Conservation (phyloP, 2,797 vertebrate species). For the Sciurus carolinensis region DNA sequence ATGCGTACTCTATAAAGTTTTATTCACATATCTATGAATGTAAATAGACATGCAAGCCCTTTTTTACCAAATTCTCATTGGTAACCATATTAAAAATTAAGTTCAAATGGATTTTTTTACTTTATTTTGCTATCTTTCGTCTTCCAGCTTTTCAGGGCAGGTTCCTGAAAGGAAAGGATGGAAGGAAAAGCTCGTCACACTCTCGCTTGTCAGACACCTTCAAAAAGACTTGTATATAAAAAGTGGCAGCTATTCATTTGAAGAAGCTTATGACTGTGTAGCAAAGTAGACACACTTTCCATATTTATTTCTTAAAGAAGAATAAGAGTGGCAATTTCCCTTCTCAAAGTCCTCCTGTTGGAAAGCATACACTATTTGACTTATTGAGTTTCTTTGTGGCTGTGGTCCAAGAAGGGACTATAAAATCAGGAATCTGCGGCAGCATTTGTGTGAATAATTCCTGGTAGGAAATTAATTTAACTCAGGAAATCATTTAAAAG, state of each 20-base stretch:
- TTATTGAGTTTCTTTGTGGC: neutral
- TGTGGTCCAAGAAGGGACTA: neutral
- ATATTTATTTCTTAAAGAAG: neutral
- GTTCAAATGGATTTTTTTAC: neutral
- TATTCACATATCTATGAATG: neutral
- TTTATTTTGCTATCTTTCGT: neutral
- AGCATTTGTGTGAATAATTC: neutral
- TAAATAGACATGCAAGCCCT: neutral
- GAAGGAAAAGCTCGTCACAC: neutral
- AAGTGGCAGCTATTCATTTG: neutral
- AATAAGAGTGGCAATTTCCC: neutral
- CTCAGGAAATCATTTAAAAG: neutral
- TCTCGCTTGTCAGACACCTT: neutral
- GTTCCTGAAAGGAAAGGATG: neutral
- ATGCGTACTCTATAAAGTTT: neutral
- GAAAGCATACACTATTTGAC: neutral
- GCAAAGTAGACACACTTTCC: neutral
- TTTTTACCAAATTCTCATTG: neutral
- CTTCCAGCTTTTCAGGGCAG: neutral
- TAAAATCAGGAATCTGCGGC: neutral
- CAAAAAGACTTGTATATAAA: neutral
- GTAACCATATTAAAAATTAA: slow-evolving; percentile 32
- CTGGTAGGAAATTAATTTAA: slow-evolving; percentile 31
- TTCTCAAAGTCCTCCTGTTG: neutral
- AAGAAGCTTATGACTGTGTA: neutral